A percentile compares a stretch with the other conserved stretches of the same genome.
Evolutionary conservation across 1,140 invertebrate species (phyloP).

Genomic region (Drosophila suzukii): DNA sequence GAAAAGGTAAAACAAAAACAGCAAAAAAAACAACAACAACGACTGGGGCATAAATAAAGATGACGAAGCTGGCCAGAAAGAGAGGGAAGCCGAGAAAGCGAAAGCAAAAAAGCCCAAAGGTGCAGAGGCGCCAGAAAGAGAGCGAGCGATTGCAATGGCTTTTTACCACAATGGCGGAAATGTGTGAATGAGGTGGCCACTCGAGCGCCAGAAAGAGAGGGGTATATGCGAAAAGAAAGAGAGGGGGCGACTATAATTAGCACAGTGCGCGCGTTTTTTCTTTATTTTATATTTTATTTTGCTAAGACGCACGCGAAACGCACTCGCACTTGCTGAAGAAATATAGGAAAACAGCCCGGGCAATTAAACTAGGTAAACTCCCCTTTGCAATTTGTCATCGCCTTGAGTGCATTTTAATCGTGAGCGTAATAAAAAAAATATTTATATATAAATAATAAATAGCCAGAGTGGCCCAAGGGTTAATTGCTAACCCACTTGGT

Average conservation of each 20-base stretch:
- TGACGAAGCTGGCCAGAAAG: conserved; percentile 72
- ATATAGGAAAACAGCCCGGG: conserved; percentile 4
- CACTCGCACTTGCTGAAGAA: conserved; percentile 11
- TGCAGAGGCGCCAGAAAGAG: conserved; percentile 13
- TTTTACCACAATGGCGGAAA: conserved; percentile 61
- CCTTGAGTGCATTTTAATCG: conserved; percentile 78
- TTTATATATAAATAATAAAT: conserved; percentile 50
- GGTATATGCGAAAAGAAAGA: neutral
- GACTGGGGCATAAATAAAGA: conserved; percentile 73
- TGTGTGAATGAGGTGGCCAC: conserved; percentile 68
- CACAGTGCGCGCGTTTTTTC: conserved; percentile 46
- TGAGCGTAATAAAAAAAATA: conserved; percentile 33
- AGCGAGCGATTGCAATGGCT: conserved; percentile 44
- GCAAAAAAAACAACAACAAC: conserved; percentile 12
- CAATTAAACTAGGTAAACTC: conserved; percentile 43
- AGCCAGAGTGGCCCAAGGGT: conserved; percentile 47
- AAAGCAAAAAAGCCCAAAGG: conserved; percentile 32
- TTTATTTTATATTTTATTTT: neutral
- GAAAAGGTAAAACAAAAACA: conserved; percentile 10
- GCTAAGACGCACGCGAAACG: conserved; percentile 58
- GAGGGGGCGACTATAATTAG: conserved; percentile 65
- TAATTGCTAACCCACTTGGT: conserved; percentile 74
- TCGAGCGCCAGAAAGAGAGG: conserved; percentile 14
- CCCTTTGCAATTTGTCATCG: conserved; percentile 57
- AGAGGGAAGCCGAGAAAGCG: conserved; percentile 11